These are phyloP conservation scores for Auanema freiburgensis DNA, from an alignment of 2,888 invertebrate genomes.

Conservation along the genomic window DNA sequence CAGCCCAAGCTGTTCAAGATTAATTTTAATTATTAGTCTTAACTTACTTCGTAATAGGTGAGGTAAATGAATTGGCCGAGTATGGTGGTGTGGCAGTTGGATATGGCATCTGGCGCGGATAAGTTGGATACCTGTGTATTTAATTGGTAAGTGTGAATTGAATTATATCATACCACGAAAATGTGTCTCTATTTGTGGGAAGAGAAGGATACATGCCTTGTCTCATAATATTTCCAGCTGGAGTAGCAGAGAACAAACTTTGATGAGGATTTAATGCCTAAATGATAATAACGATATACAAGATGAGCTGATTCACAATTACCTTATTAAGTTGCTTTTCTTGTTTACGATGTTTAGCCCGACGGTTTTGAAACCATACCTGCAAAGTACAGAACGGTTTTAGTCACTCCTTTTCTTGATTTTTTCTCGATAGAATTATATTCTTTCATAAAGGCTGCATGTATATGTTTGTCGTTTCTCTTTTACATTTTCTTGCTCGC, in stretches of 20 bases:
- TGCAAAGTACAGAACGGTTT: constrained; percentile 21
- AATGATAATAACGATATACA: too few species aligned
- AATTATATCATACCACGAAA: constrained; percentile 25
- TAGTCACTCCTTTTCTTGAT: background rate
- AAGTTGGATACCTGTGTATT: constrained; percentile 47
- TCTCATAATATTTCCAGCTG: constrained; percentile 37
- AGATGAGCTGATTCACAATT: background rate
- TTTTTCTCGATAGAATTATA: background rate
- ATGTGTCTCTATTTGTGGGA: constrained; percentile 30
- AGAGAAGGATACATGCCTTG: constrained; percentile 44
- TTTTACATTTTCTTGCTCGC: too few species aligned
- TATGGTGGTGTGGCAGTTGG: constrained; percentile 54
- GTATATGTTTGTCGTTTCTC: too few species aligned
- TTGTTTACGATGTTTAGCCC: constrained; percentile 61
- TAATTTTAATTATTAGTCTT: constrained; percentile 2
- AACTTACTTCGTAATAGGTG: constrained; percentile 49
- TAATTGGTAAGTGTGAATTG: background rate
- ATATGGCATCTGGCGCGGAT: constrained; percentile 59
- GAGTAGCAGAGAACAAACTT: constrained; percentile 33
- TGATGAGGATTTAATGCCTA: constrained; percentile 40
- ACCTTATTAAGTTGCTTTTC: constrained; percentile 64
- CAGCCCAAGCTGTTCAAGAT: background rate
- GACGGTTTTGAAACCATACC: constrained; percentile 64
- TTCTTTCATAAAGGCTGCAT: too few species aligned
- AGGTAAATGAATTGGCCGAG: constrained; percentile 44